Base-by-base conservation (phyloP, 2,113 vertebrate genomes). In the Lonchura striata region DNA sequence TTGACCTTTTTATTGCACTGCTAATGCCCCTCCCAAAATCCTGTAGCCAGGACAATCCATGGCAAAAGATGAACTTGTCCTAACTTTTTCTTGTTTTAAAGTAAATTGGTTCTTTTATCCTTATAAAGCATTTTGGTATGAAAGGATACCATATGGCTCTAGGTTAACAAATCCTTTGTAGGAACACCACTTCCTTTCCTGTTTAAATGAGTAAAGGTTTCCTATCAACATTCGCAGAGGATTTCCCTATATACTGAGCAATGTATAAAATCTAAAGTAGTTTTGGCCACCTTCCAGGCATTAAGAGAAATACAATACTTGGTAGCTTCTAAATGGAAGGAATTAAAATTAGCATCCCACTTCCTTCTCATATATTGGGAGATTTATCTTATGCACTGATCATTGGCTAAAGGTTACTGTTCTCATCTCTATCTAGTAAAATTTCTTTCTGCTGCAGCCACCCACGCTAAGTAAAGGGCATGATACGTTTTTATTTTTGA, bases 291-390 rank as follows among this genome's bases (percentile, higher is more conserved):
- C n/a, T 72, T 91, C 91, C 95, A 95, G 61, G 53, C 69, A 72
- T 86, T 68, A 84, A 53, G 20, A 96, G 81, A 96, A 97, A 91
- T 83, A 89, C 81, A 95, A 85, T 92, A 91, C 78, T 66, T 7
- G 2, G 30, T 91, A 87, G 77, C 47, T 90, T 92, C 66, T 95
- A 87, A 85, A 82, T 42, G 33, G 81, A 85, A 95, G 82, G 78
- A 92, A 91, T 65, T 91, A 96, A 94, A 96, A 95, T 94, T 95
- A 94, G 77, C 61, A 92, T 85, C 65, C 14, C 49, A 46, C 54
- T 86, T 88, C 68, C 89, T 84, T 78, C 72, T 88, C 59, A 54
- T 18, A 41, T 52, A 71, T 64, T 52, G 56, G 10, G 41, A 87
- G n/a, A 77, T 69, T 83, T 90, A 88, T 82, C 61, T 85, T 66